Evolutionary conservation across 2,888 invertebrate species (phyloP).

Genomic region (Metacarcinus magister): DNA sequence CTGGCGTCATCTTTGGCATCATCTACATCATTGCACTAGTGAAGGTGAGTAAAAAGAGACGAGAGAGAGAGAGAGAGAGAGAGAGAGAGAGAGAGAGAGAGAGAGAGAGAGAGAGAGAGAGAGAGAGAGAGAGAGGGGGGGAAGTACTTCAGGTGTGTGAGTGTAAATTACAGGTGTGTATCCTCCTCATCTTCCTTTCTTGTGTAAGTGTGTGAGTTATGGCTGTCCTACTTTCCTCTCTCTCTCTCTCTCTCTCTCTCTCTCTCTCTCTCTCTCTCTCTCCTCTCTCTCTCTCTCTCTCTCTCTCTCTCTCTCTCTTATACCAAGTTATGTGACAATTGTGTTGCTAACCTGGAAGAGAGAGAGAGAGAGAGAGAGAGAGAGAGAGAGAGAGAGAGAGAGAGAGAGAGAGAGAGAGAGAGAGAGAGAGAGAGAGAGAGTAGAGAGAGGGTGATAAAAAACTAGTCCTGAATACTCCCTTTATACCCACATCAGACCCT

Average conservation of each 20-base stretch:
- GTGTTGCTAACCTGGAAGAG: not conserved
- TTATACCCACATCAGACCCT: constrained; percentile 13
- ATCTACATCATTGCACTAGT: constrained; percentile 74
- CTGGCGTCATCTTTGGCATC: constrained; percentile 56
- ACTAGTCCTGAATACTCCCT: not conserved
- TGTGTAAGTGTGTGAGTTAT: not conserved
- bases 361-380: constrained; percentile 55
- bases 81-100: not conserved
- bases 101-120: not conserved
- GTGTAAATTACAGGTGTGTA: not conserved
- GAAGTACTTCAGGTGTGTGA: not conserved
- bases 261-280: constrained; percentile 21
- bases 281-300: not conserved
- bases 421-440: too few relatives aligned
- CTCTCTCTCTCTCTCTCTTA: not conserved
- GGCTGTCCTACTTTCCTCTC: not conserved
- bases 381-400: constrained; percentile 16
- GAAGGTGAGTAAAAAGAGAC: constrained; percentile 67
- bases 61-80: constrained; percentile 51
- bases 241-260: constrained; percentile 26
- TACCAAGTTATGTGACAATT: not conserved
- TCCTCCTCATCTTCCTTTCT: not conserved
- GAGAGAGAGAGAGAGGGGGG: not conserved
- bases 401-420: not conserved
- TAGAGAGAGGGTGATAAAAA: not conserved